Percentiles rank a stretch among this genome's conserved stretches.
Evolutionary conservation across 2,888 invertebrate genomes (phyloP).

Genomic region (Aspidapion aeneum): DNA sequence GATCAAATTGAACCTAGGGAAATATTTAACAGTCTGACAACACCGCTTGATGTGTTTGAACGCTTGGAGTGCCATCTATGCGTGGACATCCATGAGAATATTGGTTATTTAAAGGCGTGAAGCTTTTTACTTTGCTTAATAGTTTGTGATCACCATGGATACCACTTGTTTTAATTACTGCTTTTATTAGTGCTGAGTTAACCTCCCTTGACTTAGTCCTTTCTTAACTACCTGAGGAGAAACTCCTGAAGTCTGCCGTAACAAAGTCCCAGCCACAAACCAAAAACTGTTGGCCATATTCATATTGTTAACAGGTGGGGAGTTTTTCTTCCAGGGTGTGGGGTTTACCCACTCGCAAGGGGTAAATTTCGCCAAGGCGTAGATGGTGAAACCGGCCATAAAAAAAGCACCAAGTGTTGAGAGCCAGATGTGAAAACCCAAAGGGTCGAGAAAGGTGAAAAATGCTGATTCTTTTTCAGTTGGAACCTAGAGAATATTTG

Average conservation of each 20-base stretch:
- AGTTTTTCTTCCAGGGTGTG: conserved; percentile 40
- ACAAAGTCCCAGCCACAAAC: conserved; percentile 63
- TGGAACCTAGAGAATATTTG: conserved; percentile 49
- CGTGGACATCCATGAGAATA: too few relatives aligned
- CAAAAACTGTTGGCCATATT: conserved; percentile 62
- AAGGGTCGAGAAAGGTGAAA: conserved; percentile 64
- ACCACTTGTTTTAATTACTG: too few relatives aligned
- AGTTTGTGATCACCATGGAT: too few relatives aligned
- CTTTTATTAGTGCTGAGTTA: too few relatives aligned
- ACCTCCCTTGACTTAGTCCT: too few relatives aligned
- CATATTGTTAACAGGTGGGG: conserved; percentile 54
- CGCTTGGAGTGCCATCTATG: too few relatives aligned
- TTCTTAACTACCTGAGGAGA: conserved; percentile 54
- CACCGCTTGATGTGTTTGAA: too few relatives aligned
- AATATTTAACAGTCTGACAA: too few relatives aligned
- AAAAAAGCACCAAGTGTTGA: conserved; percentile 59
- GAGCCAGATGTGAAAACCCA: conserved; percentile 64
- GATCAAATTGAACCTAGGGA: too few relatives aligned
- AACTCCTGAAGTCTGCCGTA: conserved; percentile 59
- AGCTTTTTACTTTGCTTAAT: too few relatives aligned
- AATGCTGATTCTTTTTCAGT: conserved; percentile 56
- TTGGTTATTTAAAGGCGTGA: too few relatives aligned
- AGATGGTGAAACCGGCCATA: conserved; percentile 56
- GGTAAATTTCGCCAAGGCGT: conserved; percentile 58
- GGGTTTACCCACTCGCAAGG: conserved; percentile 62